These are phyloP conservation scores for Leucoptera coffeella DNA, from an alignment of 2,888 invertebrate species.

Conservation along the genomic window DNA sequence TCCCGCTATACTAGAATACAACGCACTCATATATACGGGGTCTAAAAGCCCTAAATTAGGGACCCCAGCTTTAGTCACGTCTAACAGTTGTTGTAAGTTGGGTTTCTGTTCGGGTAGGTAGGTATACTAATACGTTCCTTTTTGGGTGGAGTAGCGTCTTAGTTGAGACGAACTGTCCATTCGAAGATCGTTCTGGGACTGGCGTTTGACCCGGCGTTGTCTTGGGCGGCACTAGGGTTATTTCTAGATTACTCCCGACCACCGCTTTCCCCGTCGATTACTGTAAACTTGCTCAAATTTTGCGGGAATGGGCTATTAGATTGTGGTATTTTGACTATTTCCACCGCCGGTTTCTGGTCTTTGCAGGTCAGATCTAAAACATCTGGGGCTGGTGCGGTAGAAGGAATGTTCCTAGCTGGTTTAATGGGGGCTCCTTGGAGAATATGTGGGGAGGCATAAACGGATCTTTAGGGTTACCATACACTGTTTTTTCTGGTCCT, in stretches of 20 bases:
- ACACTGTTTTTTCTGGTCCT: constrained; percentile 57
- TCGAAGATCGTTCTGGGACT: constrained; percentile 40
- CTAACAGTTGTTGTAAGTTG: too few species aligned
- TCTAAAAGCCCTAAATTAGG: too few species aligned
- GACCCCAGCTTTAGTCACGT: too few species aligned
- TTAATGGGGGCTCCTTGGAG: constrained; percentile 34
- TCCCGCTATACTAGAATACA: constrained; percentile 28
- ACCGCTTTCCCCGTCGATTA: constrained; percentile 32
- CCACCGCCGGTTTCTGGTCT: constrained; percentile 33
- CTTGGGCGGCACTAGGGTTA: constrained; percentile 58
- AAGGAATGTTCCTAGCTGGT: constrained; percentile 13
- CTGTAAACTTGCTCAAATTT: constrained; percentile 35
- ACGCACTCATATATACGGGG: constrained; percentile 29
- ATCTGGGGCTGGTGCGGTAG: constrained; percentile 31
- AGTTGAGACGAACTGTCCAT: constrained; percentile 48
- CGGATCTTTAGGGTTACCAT: constrained; percentile 68
- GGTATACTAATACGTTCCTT: too few species aligned
- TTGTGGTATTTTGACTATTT: constrained; percentile 49
- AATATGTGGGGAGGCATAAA: constrained; percentile 50
- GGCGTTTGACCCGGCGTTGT: constrained; percentile 21
- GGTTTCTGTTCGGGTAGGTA: constrained; percentile 13
- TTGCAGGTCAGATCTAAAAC: constrained; percentile 61
- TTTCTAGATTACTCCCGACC: constrained; percentile 63
- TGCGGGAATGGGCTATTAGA: constrained; percentile 29
- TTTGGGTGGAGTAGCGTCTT: constrained; percentile 36